Conservation (phyloP, 1,140 invertebrate genomes). For the Brevipalpus yothersi region DNA sequence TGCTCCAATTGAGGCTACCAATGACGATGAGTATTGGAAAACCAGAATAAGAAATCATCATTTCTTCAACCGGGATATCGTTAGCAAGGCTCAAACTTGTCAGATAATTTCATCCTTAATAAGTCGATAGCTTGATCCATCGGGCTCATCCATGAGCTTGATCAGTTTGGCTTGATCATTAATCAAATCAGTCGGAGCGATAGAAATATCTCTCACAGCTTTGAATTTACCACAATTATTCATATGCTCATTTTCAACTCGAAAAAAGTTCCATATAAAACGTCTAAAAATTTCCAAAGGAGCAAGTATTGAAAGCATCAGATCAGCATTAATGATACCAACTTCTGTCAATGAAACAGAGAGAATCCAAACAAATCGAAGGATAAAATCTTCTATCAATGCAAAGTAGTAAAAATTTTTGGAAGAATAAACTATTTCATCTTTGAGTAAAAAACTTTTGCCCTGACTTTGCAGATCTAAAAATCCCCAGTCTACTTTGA, state of each 20-base stretch:
- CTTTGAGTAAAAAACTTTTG: constrained; percentile 24
- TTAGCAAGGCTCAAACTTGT: too few relatives aligned
- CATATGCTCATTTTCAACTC: constrained; percentile 93
- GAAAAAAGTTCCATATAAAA: constrained; percentile 99
- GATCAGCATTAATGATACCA: constrained; percentile 45
- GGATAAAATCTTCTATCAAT: constrained; percentile 76
- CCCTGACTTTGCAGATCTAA: constrained; percentile 38
- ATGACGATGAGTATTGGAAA: too few relatives aligned
- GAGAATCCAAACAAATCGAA: constrained; percentile 75
- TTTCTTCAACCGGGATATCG: too few relatives aligned
- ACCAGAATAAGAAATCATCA: too few relatives aligned
- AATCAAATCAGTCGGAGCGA: constrained; percentile 78
- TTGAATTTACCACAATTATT: constrained; percentile 99
- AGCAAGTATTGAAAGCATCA: constrained; percentile 65
- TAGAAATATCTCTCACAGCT: constrained; percentile 90
- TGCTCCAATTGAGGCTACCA: too few relatives aligned
- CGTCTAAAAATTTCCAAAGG: constrained; percentile 79
- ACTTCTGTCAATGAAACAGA: constrained; percentile 67
- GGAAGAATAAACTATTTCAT: constrained; percentile 35
- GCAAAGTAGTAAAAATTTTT: constrained; percentile 79
- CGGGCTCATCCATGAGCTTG: constrained; percentile 82
- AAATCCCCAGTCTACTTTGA: constrained; percentile 97
- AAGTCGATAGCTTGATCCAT: constrained; percentile 27
- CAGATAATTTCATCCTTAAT: too few relatives aligned
- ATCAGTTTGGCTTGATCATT: constrained; percentile 70